These are phyloP conservation scores for Callithrix jacchus DNA, from an alignment of 2,113 vertebrate species.

Conservation along the genomic window DNA sequence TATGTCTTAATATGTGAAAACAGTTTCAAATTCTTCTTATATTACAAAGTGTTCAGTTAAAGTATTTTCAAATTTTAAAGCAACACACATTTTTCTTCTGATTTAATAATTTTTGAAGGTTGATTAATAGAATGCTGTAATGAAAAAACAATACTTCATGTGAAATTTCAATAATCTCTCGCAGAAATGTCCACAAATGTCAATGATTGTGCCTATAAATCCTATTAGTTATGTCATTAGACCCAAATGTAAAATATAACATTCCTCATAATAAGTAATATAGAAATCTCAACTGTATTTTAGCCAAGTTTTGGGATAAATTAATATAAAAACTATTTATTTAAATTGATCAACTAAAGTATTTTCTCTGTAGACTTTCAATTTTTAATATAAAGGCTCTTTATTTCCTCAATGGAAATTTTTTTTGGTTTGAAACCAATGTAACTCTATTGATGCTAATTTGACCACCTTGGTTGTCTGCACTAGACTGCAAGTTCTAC, in stretches of 20 bases:
- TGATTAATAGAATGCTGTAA: background rate
- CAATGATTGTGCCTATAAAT: background rate
- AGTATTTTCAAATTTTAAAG: constrained; percentile 29
- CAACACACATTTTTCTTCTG: background rate
- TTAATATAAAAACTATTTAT: background rate
- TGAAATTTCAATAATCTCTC: constrained; percentile 24
- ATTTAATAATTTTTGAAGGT: background rate
- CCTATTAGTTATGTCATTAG: background rate
- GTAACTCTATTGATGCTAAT: background rate
- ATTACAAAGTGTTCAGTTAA: background rate
- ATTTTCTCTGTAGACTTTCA: background rate
- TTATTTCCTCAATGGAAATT: background rate
- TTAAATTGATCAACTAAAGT: background rate
- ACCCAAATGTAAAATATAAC: background rate
- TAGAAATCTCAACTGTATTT: background rate
- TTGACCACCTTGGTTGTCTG: background rate
- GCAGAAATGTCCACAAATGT: background rate
- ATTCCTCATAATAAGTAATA: background rate
- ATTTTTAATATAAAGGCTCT: background rate
- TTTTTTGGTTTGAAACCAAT: background rate
- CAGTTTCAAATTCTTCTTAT: background rate
- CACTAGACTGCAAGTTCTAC: background rate
- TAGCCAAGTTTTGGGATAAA: background rate
- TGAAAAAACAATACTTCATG: background rate
- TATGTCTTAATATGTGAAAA: background rate